These are phyloP conservation scores for Loriculus beryllinus DNA, from an alignment of 2,797 vertebrate species.

Conservation along the genomic window DNA sequence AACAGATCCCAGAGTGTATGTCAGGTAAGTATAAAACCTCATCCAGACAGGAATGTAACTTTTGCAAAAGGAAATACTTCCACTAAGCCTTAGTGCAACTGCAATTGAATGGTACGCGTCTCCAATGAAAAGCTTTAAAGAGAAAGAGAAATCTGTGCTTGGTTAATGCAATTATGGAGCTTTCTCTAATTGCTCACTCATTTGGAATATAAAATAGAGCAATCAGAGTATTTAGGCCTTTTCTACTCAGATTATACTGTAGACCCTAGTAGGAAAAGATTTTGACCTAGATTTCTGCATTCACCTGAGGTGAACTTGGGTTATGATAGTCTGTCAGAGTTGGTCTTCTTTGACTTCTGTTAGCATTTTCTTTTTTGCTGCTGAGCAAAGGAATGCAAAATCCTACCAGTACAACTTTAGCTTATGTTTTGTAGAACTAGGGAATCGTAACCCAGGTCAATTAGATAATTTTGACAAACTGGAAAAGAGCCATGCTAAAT, in stretches of 20 bases:
- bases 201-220: background rate
- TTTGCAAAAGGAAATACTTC: background rate
- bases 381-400: background rate
- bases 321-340: background rate
- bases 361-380: background rate
- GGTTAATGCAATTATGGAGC: background rate
- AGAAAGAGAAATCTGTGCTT: background rate
- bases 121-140: background rate
- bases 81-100: background rate
- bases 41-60: background rate
- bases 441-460: background rate
- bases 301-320: constrained; percentile 7
- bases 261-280: background rate
- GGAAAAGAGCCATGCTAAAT: background rate
- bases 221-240: background rate
- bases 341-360: background rate
- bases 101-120: background rate
- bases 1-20: background rate
- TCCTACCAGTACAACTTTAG: background rate
- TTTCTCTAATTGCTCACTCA: constrained; percentile 20
- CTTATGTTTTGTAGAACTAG: background rate
- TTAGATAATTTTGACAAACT: background rate
- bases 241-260: background rate
- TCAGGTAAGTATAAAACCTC: background rate
- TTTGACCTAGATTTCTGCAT: constrained; percentile 5